Evolutionary conservation across 2,888 invertebrate genomes (phyloP).

Genomic region (Drosophila birchii): DNA sequence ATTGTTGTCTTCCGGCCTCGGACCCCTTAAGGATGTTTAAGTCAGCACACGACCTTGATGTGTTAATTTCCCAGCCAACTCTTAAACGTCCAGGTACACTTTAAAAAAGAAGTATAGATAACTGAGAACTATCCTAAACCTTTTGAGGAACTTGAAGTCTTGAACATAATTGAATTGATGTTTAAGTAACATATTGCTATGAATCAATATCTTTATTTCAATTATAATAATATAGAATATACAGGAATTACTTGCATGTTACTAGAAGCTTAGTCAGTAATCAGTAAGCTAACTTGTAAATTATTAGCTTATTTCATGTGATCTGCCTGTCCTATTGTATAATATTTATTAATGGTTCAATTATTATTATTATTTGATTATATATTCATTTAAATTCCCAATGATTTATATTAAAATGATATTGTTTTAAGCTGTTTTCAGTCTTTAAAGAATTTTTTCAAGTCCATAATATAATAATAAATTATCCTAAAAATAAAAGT

Average conservation of each 20-base stretch:
- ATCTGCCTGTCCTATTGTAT: neutral
- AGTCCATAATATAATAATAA: too few species aligned
- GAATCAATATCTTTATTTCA: too few species aligned
- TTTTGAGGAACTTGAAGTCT: neutral
- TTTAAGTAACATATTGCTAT: neutral
- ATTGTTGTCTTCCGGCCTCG: conserved; percentile 68
- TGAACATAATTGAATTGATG: neutral
- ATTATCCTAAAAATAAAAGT: neutral
- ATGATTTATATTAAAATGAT: neutral
- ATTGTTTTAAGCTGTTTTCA: neutral
- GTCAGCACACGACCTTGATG: conserved; percentile 78
- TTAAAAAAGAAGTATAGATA: neutral
- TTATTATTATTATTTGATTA: neutral
- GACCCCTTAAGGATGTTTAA: conserved; percentile 60
- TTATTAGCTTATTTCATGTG: neutral
- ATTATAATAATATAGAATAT: too few species aligned
- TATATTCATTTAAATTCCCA: neutral
- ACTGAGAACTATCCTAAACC: neutral
- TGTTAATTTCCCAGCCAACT: conserved; percentile 76
- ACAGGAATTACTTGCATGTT: neutral
- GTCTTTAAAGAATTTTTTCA: neutral
- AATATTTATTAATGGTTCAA: neutral
- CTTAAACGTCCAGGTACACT: conserved; percentile 30
- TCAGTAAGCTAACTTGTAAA: neutral
- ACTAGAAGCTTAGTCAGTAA: neutral